Conservation (phyloP, 2,888 invertebrate species). For the Thelaira solivaga region DNA sequence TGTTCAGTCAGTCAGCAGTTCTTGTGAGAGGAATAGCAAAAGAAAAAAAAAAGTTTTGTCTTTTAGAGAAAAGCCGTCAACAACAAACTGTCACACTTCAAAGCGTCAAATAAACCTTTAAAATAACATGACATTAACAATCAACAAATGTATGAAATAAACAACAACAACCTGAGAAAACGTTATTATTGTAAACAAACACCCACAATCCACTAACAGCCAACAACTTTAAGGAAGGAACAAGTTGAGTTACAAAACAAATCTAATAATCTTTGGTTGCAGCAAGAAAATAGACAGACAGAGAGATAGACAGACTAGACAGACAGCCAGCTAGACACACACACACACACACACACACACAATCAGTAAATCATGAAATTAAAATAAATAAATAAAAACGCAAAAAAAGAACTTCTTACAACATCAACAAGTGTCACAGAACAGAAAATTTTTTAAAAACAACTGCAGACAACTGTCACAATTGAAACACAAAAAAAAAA, state of each 20-base stretch:
- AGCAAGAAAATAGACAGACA: not conserved
- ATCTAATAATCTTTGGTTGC: not conserved
- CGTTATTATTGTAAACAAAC: constrained; percentile 19
- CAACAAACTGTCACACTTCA: constrained; percentile 59
- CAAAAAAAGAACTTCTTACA: constrained; percentile 22
- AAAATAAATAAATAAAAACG: no score
- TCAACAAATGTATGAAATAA: constrained; percentile 4
- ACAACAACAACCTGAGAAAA: constrained; percentile 5
- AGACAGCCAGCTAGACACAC: no score
- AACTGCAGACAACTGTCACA: constrained; percentile 33
- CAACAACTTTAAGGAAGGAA: not conserved
- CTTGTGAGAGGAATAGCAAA: not conserved
- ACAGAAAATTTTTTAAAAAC: constrained; percentile 14
- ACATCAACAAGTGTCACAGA: constrained; percentile 55
- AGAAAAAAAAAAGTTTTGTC: constrained; percentile 18
- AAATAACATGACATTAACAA: constrained; percentile 58
- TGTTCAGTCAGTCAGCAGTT: not conserved
- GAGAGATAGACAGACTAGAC: not conserved
- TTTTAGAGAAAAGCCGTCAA: constrained; percentile 36
- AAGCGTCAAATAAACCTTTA: constrained; percentile 54
- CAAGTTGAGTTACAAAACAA: constrained; percentile 11
- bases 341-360: no score
- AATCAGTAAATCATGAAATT: no score
- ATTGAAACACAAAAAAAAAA: not conserved
- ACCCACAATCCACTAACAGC: constrained; percentile 30